Evolutionary conservation across 2,797 vertebrate genomes (phyloP), one percentile per base, ranked within the genome.

Genomic region (Sebastes jordani): DNA sequence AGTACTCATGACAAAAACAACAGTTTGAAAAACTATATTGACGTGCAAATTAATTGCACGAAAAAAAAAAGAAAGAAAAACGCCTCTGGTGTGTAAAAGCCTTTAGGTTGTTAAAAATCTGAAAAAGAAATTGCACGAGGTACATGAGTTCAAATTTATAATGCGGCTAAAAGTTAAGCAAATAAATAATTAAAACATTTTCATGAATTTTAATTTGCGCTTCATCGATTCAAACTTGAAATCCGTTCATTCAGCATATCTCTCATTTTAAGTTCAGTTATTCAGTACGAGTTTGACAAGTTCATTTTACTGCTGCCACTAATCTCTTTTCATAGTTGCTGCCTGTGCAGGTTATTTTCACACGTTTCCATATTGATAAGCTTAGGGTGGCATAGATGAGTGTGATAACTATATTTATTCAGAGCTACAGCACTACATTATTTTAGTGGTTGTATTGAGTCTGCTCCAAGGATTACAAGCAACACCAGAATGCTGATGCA

Each of bases 301-400:
- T 78, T 67, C 16, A 66, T 71, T 27, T 78, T 22, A 38, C 14
- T 59, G n/a, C 60, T 73, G 78, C 32, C 46, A 52, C 66, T 81
- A 25, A 75, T 66, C 65, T 60, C 14, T 74, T 77, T 83, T 49
- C 60, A 72, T 30, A 80, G 25, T 74, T 42, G 71, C 62, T 82
- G 74, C 60, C 56, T 84, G 16, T 72, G 70, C 63, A 83, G 36
- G 34, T 83, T 85, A 25, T 67, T 46, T 83, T 84, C 61, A 36
- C 66, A 69, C 2, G 0, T 80, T 74, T 75, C 29, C 34, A 75
- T 72, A 58, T 52, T 76, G 59, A 72, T 73, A 86, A 78, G 62
- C 62, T 65, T 1, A 59, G 30, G 27, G 20, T 49, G 52, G 42
- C 59, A 66, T 46, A 64, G 60, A 76, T 67, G 73, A 81, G 62